Evolutionary conservation across 2,888 invertebrate species (phyloP).

Genomic region (Onchidella celtica): DNA sequence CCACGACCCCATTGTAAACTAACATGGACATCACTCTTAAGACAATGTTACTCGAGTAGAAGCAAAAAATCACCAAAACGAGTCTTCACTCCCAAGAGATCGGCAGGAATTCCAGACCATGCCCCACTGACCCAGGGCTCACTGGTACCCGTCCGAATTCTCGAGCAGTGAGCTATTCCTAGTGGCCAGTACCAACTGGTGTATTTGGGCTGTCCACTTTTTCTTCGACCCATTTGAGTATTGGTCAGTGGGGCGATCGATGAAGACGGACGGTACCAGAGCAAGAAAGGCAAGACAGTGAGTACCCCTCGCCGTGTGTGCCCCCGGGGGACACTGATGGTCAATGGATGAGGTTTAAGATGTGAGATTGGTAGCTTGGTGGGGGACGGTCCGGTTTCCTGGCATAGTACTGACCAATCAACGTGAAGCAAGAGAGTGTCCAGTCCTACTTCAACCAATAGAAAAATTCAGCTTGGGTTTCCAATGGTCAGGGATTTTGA

Average conservation of each 20-base stretch:
- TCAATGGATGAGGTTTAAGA: not conserved
- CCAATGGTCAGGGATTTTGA: not conserved
- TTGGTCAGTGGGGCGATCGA: conserved; percentile 6
- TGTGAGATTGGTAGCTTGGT: not conserved
- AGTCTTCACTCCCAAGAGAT: too few relatives aligned
- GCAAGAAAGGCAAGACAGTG: not conserved
- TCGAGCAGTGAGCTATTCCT: too few relatives aligned
- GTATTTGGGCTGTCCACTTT: not conserved
- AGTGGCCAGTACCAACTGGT: too few relatives aligned
- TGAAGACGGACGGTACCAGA: not conserved
- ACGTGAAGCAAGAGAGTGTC: not conserved
- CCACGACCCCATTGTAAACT: too few relatives aligned
- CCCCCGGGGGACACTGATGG: not conserved
- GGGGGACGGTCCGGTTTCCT: not conserved
- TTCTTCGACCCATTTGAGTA: conserved; percentile 7
- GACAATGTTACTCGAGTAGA: too few relatives aligned
- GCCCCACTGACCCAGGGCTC: too few relatives aligned
- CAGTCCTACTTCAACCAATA: not conserved
- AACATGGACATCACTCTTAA: too few relatives aligned
- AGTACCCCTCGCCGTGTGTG: not conserved
- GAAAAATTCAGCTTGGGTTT: not conserved
- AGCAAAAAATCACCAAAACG: too few relatives aligned
- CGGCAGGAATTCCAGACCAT: too few relatives aligned
- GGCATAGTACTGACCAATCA: not conserved
- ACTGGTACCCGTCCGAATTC: too few relatives aligned